Conservation (phyloP, 1,140 invertebrate genomes). For the Aphidius ervi region DNA sequence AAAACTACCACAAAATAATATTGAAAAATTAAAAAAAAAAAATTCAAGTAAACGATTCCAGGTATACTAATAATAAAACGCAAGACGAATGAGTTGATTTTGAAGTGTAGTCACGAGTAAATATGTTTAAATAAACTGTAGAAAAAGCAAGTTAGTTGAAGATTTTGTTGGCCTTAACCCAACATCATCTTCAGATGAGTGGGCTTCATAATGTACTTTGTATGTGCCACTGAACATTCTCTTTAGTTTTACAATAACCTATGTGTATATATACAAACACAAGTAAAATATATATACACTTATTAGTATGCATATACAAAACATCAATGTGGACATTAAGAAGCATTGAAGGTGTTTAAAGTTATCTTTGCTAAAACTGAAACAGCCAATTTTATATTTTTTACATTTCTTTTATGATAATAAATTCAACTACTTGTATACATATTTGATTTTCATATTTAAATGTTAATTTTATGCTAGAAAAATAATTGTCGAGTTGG, state of each 20-base stretch:
- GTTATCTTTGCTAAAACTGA: conserved; percentile 5
- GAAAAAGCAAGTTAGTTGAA: conserved; percentile 19
- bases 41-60: no score
- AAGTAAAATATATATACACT: no score
- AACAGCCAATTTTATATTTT: conserved; percentile 8
- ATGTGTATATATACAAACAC: background rate
- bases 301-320: no score
- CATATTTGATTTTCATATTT: no score
- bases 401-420: no score
- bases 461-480: no score
- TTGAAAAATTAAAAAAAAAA: no score
- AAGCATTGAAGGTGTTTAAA: conserved; percentile 1
- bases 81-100: background rate
- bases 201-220: conserved; percentile 17
- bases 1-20: no score
- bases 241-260: background rate
- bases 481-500: no score
- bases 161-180: conserved; percentile 21
- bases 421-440: no score
- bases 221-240: background rate
- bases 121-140: conserved; percentile 37
- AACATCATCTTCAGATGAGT: conserved; percentile 20
- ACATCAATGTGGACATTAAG: no score
- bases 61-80: no score
- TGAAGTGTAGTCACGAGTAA: conserved; percentile 26